Evolutionary conservation across 2,797 vertebrate genomes (phyloP), one percentile per base, ranked within the genome.

Genomic region (Poecile montanus): DNA sequence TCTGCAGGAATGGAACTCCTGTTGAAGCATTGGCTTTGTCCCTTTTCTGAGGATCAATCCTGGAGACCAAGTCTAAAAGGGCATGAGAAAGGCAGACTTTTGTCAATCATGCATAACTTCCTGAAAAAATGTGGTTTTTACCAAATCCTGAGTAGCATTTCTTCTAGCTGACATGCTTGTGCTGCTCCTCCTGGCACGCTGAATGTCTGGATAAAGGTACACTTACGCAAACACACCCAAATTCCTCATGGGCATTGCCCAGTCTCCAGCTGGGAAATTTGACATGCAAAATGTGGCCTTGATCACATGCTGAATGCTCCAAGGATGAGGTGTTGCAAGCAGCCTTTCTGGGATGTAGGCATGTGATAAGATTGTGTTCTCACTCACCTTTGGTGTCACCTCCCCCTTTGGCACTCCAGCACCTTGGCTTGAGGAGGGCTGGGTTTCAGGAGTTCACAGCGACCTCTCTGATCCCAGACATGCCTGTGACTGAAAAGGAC

Each of bases 211-310:
- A 67, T 30, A 50, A 74, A 13, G 11, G 29, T 10, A 16, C 2
- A 0, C 30, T 48, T 34, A 36, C 38, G 50, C 56, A 76, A 91
- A 92, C 45, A 84, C 74, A 70, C 67, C 88, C 87, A 73, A 50
- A 95, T 88, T 87, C 94, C 93, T 89, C n/a, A 38, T 29, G 53
- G 29, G 57, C 73, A 93, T 70, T 8, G 15, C 88, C 48, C 80
- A 65, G 16, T 73, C 53, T 85, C 27, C 60, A 53, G 63, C 56
- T 89, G 74, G 48, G 68, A 70, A 82, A 89, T 87, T 4, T 77
- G 60, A 63, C 18, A 36, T 70, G 80, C 65, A 70, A 76, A 91
- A 76, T 29, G n/a, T 73, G 76, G 45, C 61, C 34, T n/a, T 57
- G 72, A 76, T 96, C 86, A 91, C 60, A 84, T 67, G 86, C 67